phyloP scores from a whole-genome alignment of 2,113 vertebrate species.

The Sciurus niger region DNA sequence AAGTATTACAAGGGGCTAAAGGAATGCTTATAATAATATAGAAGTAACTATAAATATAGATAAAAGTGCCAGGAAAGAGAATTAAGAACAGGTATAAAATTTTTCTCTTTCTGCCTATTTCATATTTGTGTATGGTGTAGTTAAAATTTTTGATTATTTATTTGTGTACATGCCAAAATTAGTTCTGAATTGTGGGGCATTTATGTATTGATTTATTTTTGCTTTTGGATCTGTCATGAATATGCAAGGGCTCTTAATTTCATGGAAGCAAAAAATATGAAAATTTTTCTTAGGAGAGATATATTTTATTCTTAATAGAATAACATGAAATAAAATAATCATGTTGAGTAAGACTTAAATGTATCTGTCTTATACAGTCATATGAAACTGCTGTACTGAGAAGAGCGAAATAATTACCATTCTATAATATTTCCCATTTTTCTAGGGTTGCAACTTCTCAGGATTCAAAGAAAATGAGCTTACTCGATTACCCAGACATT shows the following conservation, averaged over 20 bases:
- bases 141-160: constrained; percentile 55
- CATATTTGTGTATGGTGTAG: background rate
- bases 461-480: constrained; percentile 81
- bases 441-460: constrained; percentile 84
- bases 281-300: background rate
- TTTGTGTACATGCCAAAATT: constrained; percentile 44
- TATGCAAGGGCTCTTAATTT: constrained; percentile 7
- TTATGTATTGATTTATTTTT: constrained; percentile 13
- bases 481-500: constrained; percentile 83
- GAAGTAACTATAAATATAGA: background rate
- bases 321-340: constrained; percentile 30
- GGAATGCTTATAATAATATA: constrained; percentile 17
- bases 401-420: constrained; percentile 47
- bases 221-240: constrained; percentile 32
- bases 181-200: constrained; percentile 1
- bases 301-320: constrained; percentile 17
- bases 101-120: background rate
- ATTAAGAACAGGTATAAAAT: background rate
- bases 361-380: constrained; percentile 25
- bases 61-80: background rate
- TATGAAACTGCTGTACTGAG: background rate
- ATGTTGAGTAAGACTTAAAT: background rate
- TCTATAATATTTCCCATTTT: constrained; percentile 45
- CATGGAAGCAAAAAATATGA: background rate
- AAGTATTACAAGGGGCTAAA: constrained; percentile 26